Evolutionary conservation across 1,140 invertebrate species (phyloP).

Genomic region (Schlechtendalia chinensis): DNA sequence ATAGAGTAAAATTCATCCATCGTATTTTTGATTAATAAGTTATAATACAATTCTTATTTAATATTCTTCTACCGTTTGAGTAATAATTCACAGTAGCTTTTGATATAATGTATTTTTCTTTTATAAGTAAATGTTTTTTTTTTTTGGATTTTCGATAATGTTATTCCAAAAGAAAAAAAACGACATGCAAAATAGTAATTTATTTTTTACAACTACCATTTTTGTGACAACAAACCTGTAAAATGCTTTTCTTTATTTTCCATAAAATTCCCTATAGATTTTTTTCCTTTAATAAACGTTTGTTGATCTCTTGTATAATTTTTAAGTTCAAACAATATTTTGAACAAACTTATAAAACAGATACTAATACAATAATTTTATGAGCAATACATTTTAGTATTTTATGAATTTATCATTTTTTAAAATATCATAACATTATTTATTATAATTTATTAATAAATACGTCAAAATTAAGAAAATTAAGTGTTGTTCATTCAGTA

Average conservation of each 20-base stretch:
- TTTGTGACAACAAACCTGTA: neutral
- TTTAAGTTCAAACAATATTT: too few species aligned
- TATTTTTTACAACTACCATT: neutral
- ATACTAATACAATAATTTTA: too few species aligned
- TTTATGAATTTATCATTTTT: too few species aligned
- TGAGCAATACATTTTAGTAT: too few species aligned
- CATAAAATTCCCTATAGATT: too few species aligned
- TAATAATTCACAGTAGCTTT: neutral
- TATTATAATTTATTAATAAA: too few species aligned
- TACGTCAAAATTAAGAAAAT: too few species aligned
- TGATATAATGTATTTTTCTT: neutral
- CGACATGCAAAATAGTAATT: slow-evolving; percentile 5
- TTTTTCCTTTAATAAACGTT: too few species aligned
- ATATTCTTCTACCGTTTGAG: slow-evolving; percentile 1
- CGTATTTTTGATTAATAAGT: slow-evolving; percentile 15
- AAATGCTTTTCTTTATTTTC: neutral
- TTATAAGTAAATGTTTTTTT: slow-evolving; percentile 3
- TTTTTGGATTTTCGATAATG: slow-evolving; percentile 27
- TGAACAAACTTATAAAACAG: too few species aligned
- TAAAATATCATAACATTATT: too few species aligned
- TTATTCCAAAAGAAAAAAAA: slow-evolving; percentile 17
- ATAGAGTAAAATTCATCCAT: slow-evolving; percentile 1
- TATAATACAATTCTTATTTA: slow-evolving; percentile 25
- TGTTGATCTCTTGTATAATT: too few species aligned
- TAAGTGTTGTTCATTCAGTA: too few species aligned